Evolutionary conservation across 2,113 vertebrate species (phyloP).

Genomic region (Sciurus niger): DNA sequence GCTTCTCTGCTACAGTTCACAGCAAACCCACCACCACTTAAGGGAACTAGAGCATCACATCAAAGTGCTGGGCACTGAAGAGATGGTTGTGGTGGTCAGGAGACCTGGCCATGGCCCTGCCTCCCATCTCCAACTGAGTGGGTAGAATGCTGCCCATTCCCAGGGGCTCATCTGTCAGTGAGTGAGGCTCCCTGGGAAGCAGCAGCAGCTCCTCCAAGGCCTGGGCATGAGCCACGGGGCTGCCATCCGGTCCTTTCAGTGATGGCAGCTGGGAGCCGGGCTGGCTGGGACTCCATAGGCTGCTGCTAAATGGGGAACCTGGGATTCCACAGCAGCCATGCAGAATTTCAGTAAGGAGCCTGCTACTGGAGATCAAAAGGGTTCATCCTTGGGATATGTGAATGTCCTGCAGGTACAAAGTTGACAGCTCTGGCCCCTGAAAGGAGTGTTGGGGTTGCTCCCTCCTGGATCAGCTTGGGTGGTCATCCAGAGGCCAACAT

Average conservation of each 20-base stretch:
- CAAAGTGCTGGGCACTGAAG: no score
- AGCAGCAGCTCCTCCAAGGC: no score
- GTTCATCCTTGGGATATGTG: neutral
- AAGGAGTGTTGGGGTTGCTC: neutral
- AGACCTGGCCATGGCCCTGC: no score
- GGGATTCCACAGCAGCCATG: neutral
- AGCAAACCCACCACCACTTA: no score
- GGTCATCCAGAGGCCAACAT: neutral
- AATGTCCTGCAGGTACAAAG: neutral
- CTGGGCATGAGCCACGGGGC: no score
- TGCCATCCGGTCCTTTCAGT: no score
- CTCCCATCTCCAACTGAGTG: no score
- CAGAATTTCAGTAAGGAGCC: neutral
- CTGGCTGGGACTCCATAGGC: no score
- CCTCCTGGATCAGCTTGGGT: neutral
- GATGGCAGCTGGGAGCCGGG: no score
- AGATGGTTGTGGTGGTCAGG: no score
- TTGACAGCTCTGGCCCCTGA: neutral
- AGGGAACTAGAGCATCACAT: no score
- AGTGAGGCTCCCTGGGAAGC: neutral
- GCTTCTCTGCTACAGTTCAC: neutral
- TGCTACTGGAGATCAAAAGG: neutral
- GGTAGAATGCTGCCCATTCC: no score
- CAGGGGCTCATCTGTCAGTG: neutral
- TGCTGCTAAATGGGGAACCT: neutral